Evolutionary conservation across 2,797 vertebrate genomes (phyloP).

Genomic region (Knipowitschia caucasica): DNA sequence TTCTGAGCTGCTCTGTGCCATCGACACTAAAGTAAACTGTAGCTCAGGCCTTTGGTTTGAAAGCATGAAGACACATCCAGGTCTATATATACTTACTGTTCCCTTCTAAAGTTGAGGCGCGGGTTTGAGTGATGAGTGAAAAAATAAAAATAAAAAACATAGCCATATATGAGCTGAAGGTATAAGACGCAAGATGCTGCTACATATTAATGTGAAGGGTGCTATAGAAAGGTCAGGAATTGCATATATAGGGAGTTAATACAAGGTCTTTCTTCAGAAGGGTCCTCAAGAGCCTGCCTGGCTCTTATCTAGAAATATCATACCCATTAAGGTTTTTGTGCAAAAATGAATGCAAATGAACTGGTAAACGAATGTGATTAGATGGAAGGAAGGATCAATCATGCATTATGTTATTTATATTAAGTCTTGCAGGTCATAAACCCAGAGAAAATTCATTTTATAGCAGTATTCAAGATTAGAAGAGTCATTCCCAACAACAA

Average conservation of each 20-base stretch:
- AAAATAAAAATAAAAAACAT: slow-evolving; percentile 19
- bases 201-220: slow-evolving; percentile 1
- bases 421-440: not conserved
- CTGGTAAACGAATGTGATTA: not conserved
- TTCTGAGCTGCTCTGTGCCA: slow-evolving; percentile 41
- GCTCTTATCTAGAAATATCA: not conserved
- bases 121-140: slow-evolving; percentile 22
- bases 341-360: not conserved
- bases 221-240: slow-evolving; percentile 7
- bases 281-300: too few species aligned
- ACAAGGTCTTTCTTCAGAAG: not conserved
- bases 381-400: not conserved
- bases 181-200: not conserved
- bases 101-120: slow-evolving; percentile 33
- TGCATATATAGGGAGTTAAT: not conserved
- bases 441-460: not conserved
- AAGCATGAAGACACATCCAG: slow-evolving; percentile 37
- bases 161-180: slow-evolving; percentile 38
- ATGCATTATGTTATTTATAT: slow-evolving; percentile 1
- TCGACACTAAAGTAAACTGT: slow-evolving; percentile 38
- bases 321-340: not conserved
- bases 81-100: slow-evolving; percentile 34
- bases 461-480: not conserved
- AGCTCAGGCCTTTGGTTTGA: slow-evolving; percentile 33
- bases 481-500: too few species aligned